Conservation (phyloP, 1,140 invertebrate species). For the Lordiphosa collinella region DNA sequence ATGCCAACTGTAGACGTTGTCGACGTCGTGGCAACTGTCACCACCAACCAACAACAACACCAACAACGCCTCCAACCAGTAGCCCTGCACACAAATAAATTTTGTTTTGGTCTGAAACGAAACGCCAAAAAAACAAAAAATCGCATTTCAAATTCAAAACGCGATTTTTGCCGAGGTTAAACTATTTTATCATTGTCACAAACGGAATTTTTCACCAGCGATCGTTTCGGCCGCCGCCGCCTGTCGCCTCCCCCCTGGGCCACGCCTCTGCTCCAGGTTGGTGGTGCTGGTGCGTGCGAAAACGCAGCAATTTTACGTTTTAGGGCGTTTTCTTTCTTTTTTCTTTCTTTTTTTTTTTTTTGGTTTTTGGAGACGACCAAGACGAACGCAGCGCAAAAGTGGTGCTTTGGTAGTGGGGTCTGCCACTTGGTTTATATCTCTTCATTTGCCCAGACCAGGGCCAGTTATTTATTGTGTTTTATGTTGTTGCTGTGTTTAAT, state of each 20-base stretch:
- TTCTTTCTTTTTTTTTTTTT: slow-evolving; percentile 40
- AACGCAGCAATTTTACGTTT: slow-evolving; percentile 72
- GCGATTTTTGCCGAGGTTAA: slow-evolving; percentile 74
- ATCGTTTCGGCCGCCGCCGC: slow-evolving; percentile 48
- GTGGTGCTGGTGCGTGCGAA: slow-evolving; percentile 69
- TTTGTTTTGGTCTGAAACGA: slow-evolving; percentile 44
- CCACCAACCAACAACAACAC: slow-evolving; percentile 24
- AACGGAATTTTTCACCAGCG: slow-evolving; percentile 76
- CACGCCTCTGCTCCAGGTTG: neutral
- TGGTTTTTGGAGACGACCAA: slow-evolving; percentile 43
- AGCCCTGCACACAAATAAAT: slow-evolving; percentile 26
- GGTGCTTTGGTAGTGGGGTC: neutral
- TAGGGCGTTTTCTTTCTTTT: slow-evolving; percentile 72
- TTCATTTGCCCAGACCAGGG: slow-evolving; percentile 61
- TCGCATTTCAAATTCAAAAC: slow-evolving; percentile 77
- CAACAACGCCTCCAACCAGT: too few relatives aligned
- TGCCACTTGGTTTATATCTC: slow-evolving; percentile 69
- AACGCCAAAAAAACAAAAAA: slow-evolving; percentile 54
- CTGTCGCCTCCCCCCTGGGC: slow-evolving; percentile 19
- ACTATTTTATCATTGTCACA: slow-evolving; percentile 78
- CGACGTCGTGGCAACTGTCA: slow-evolving; percentile 36
- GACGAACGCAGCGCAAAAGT: neutral
- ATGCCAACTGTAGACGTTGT: slow-evolving; percentile 8
- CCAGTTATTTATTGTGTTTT: slow-evolving; percentile 76
- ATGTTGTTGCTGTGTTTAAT: slow-evolving; percentile 66